Percentiles rank a stretch among this genome's conserved stretches.
Evolutionary conservation across 2,797 vertebrate species (phyloP).

Genomic region (Fringilla coelebs): DNA sequence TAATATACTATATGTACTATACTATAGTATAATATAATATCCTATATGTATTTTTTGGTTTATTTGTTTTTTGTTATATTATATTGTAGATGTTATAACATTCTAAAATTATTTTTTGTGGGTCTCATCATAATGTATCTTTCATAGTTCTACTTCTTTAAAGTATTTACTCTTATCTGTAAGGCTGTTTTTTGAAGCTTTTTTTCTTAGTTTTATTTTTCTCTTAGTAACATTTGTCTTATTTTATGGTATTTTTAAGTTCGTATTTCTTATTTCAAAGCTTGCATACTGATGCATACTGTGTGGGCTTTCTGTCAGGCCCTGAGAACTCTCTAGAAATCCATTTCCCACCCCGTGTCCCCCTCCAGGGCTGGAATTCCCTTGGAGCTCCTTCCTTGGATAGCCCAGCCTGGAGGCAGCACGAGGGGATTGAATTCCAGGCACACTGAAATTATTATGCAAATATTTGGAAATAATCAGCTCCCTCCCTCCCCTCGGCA

Average conservation of each 20-base stretch:
- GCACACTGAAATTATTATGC: neutral
- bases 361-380: neutral
- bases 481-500: neutral
- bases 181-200: neutral
- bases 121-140: neutral
- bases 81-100: neutral
- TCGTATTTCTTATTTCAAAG: neutral
- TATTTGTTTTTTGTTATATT: neutral
- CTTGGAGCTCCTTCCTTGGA: neutral
- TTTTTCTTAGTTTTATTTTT: neutral
- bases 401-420: neutral
- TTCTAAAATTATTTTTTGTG: neutral
- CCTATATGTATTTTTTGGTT: neutral
- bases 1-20: no score
- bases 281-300: neutral
- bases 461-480: conserved; percentile 48
- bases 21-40: no score
- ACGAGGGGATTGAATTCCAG: neutral
- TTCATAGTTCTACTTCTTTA: neutral
- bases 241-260: neutral
- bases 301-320: neutral
- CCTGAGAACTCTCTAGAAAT: neutral
- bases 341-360: rapidly evolving
- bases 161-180: neutral
- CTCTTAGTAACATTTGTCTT: neutral